Evolutionary conservation across 1,140 invertebrate species (phyloP), one percentile per base, ranked within the genome.

Genomic region (Drosophila kanapiae): DNA sequence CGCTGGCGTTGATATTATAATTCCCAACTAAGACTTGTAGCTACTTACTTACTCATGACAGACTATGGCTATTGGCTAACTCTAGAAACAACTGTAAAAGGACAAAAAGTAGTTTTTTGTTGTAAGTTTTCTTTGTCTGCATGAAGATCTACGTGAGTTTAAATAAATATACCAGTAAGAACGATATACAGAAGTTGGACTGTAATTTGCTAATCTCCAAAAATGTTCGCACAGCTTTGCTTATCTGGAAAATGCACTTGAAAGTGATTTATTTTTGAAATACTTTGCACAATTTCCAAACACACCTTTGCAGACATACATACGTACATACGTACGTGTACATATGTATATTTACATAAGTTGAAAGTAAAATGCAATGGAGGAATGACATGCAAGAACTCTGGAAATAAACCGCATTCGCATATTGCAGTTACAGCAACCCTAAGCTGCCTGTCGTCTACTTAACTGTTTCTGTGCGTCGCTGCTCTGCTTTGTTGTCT

Each of bases 401-500:
- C n/a, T 60, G 16, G 27, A 71, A 72, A 40, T 70, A 47, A 71
- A 40, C 37, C 43, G 65, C 33, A 58, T 37, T 23, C 47, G 49
- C 67, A 29, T 37, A 38, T 49, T 49, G n/a, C 49, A 70, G 51
- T 18, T 54, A 54, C 51, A 54, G 43, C 53, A 49, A 72, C 67
- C 43, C 43, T 16, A 54, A 49, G 69, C 37, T 18, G 60, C n/a
- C n/a, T n/a, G 67, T 31, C 35, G 14, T 43, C 51, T 37, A n/a
- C 37, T 58, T 40, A 42, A 58, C 51, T 58, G 64, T 35, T 59
- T 69, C 29, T 48, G 60, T 43, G 47, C 61, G 37, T 68, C 63
- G 31, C 48, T 43, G 47, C 47, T 76, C 48, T 43, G 56, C 57
- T 76, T 83, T 80, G 81, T 84, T 77, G 72, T 84, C 54, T 69